Evolutionary conservation across 2,797 vertebrate genomes (phyloP).

Genomic region (Eulemur albifrons): DNA sequence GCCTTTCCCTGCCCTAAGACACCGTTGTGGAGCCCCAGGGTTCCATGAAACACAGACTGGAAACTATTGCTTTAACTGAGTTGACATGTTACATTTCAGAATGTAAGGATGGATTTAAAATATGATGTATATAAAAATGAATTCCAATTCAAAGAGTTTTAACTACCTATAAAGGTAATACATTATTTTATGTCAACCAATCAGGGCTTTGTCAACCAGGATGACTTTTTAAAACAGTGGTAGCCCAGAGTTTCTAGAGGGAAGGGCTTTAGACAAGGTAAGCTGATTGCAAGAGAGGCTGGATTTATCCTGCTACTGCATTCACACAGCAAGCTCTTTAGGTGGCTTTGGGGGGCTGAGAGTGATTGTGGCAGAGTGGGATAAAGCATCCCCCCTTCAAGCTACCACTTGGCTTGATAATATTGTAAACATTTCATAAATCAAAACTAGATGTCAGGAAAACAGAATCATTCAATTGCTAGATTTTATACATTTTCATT

Average conservation of each 20-base stretch:
- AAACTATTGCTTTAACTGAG: background rate
- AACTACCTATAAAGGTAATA: background rate
- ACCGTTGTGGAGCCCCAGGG: background rate
- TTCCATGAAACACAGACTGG: background rate
- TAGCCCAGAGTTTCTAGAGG: background rate
- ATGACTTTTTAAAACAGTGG: background rate
- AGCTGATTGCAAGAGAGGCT: background rate
- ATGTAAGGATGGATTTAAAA: background rate
- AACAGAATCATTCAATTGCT: background rate
- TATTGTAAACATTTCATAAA: background rate
- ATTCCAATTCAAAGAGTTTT: constrained; percentile 15
- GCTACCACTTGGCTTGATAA: background rate
- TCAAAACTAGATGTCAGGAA: constrained; percentile 25
- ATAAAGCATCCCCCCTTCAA: background rate
- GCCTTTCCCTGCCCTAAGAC: background rate
- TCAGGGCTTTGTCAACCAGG: background rate
- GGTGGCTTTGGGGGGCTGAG: background rate
- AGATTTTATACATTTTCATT: constrained; percentile 26
- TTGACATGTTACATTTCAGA: background rate
- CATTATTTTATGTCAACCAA: background rate
- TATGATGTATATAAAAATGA: background rate
- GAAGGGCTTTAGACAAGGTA: background rate
- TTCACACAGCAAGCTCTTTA: background rate
- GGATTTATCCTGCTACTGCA: no score
- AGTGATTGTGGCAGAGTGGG: background rate